Base-by-base conservation (phyloP, 2,888 invertebrate species). In the Agrenia bidenticulata region DNA sequence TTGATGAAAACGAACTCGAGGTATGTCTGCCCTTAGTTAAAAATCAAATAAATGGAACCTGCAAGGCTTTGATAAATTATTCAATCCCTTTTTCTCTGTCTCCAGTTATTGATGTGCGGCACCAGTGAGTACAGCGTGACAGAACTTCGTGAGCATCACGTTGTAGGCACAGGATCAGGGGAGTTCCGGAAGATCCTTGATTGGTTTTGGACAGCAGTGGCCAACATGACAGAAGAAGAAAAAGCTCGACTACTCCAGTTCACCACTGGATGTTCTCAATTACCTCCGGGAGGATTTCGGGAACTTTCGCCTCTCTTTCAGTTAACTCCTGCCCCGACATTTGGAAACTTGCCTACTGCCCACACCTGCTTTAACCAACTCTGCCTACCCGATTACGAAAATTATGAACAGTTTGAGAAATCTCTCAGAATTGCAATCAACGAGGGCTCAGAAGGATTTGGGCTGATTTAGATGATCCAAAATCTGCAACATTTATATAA, bases 1-100 rank as follows among this genome's bases (percentile, higher is more conserved):
- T 96, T 81, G 94, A 95, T 82, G 95, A 95, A 82, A 93, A 94
- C 81, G 95, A 96, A 82, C 84, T 96, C 26, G 95, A 96, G 89
- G 92, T 93, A 79, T 54, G 24, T 42, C n/a, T n/a, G n/a, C n/a
- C n/a, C n/a, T n/a, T n/a, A n/a, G n/a, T 21, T 11, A 53, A 19
- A 37, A 56, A n/a, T 56, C 19, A 32, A 37, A 37, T 37, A 23
- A 21, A 21, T n/a, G n/a, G n/a, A n/a, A n/a, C n/a, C 15, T 58
- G 2, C 24, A 58, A 26, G 13, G 60, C 7, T 51, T 50, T 21
- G 15, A 39, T 11, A 39, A 11, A 39, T 11, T 7, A 7, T 11
- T 39, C 7, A 39, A 39, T 11, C 39, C 15, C 39, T 39, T 11
- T 39, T n/a, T n/a, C n/a, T n/a, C 39, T 15, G 7, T 39, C 39